Base-by-base conservation (phyloP, 2,888 invertebrate genomes). In the Euphydryas editha region DNA sequence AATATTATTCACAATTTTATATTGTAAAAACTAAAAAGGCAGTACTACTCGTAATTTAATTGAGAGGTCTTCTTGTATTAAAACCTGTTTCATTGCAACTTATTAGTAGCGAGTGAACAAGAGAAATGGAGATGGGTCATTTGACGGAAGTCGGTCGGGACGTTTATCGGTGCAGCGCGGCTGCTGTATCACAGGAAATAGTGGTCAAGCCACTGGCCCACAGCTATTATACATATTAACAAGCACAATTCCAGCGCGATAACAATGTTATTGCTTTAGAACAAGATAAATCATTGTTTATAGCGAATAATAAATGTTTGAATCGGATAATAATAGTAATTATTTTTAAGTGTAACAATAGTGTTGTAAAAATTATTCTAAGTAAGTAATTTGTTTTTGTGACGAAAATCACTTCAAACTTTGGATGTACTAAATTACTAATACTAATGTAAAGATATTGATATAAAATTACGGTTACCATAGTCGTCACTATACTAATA, bases 131-230 rank as follows among this genome's bases (percentile, higher is more conserved):
- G 72, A 72, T 72, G 72, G 62, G 72, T 72, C 57, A 55, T 54
- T 68, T 69, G 74, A 72, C 75, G 78, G 77, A 77, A 75, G 75
- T 71, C 67, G 70, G 74, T 66, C 71, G 71, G 66, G 66, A 66
- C 78, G 81, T 79, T 86, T 89, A 87, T 87, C 88, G 78, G 73
- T 64, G 73, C 73, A 72, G 65, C 71, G 65, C 58, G 66, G 69
- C 71, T 59, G 69, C 69, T 70, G 73, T 88, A 86, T 87, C 90
- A 75, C 88, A 87, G 90, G 90, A 90, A 85, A 78, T 78, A 73
- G 84, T 81, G 84, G 84, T 84, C 82, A 81, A 74, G 70, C 73
- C 75, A 76, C 67, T 75, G 75, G 73, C 72, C 79, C 76, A 75
- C 75, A 71, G 75, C 78, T 72, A 75, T 78, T 78, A 77, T 76